Conservation (phyloP, 2,888 invertebrate genomes). For the Thera obeliscata region DNA sequence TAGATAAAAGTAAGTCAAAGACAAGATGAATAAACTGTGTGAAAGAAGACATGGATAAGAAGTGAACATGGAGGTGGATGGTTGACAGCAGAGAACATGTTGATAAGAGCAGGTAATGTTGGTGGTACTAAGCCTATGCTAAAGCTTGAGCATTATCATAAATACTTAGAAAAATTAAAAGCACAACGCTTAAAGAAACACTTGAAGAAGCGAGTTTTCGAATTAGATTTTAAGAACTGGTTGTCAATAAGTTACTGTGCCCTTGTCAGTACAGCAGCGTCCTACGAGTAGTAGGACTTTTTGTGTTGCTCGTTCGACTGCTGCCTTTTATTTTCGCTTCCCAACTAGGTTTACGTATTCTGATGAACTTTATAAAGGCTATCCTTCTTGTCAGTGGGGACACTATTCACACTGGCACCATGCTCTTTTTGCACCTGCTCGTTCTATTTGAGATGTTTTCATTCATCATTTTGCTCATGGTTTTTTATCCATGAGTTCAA, state of each 20-base stretch:
- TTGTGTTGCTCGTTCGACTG: constrained; percentile 36
- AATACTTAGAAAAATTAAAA: too few relatives aligned
- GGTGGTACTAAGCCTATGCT: too few relatives aligned
- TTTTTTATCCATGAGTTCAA: not conserved
- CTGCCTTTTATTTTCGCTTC: constrained; percentile 37
- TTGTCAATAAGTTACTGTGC: constrained; percentile 11
- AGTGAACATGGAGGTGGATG: too few relatives aligned
- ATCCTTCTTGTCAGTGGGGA: constrained; percentile 26
- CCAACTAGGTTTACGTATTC: constrained; percentile 37
- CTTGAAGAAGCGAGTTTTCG: not conserved
- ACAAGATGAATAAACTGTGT: too few relatives aligned
- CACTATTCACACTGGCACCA: constrained; percentile 19
- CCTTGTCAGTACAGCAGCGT: constrained; percentile 14
- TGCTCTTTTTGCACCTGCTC: constrained; percentile 10
- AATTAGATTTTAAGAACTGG: constrained; percentile 1
- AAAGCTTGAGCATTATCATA: too few relatives aligned
- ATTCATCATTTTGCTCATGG: not conserved
- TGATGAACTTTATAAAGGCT: constrained; percentile 27
- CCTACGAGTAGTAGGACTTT: constrained; percentile 32
- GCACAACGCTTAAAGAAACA: too few relatives aligned
- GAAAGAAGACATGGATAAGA: too few relatives aligned
- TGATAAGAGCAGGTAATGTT: too few relatives aligned
- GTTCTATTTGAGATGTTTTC: not conserved
- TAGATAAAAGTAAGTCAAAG: not conserved
- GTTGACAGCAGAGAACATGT: too few relatives aligned